Conservation (phyloP, 2,113 vertebrate genomes). For the Columba janthina region DNA sequence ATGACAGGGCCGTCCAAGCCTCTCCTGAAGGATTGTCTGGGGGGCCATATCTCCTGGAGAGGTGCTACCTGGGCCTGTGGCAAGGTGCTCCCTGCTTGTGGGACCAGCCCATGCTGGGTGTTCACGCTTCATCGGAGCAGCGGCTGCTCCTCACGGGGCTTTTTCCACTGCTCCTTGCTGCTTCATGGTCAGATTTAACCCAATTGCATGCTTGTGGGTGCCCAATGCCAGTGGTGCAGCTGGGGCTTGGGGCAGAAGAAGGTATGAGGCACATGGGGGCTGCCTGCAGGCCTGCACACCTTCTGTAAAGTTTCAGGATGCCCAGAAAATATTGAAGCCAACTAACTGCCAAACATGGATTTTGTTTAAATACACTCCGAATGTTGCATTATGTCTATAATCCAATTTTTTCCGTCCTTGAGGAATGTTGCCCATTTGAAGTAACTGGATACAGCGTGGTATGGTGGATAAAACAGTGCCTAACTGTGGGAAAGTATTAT, state of each 20-base stretch:
- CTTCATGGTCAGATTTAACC: neutral
- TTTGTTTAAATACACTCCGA: neutral
- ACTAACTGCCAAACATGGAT: neutral
- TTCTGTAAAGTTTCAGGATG: neutral
- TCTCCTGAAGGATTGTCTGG: neutral
- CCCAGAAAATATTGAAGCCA: neutral
- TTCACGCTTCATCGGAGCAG: neutral
- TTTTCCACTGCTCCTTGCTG: neutral
- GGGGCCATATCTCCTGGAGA: neutral
- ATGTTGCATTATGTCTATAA: neutral
- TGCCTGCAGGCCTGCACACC: neutral
- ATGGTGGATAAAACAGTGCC: rapidly evolving
- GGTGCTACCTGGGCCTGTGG: rapidly evolving
- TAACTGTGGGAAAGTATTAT: rapidly evolving
- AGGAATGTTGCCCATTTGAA: neutral
- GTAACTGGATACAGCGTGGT: neutral
- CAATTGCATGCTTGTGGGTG: neutral
- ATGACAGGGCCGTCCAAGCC: neutral
- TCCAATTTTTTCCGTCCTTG: neutral
- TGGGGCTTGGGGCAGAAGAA: rapidly evolving
- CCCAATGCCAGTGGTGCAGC: neutral
- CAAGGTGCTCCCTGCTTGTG: neutral
- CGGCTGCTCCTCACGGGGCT: neutral
- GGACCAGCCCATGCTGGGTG: no score
- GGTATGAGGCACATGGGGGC: neutral